A percentile compares a stretch with the other conserved stretches of the same genome.
These are phyloP conservation scores for Trissonchulus latispiculum DNA, from an alignment of 2,888 invertebrate species.

Conservation along the genomic window DNA sequence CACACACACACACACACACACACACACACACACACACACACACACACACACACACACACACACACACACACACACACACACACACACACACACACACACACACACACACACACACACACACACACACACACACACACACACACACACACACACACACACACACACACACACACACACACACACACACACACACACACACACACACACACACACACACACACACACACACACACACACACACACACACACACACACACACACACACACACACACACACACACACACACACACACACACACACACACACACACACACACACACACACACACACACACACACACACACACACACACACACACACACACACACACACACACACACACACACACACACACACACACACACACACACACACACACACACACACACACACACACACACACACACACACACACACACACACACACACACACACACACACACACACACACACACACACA, in stretches of 20 bases:
- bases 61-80: neutral
- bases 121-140: neutral
- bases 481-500: slow-evolving; percentile 13
- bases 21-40: neutral
- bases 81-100: neutral
- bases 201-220: neutral
- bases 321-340: slow-evolving; percentile 19
- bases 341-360: slow-evolving; percentile 19
- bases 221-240: neutral
- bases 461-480: slow-evolving; percentile 19
- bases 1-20: neutral
- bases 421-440: slow-evolving; percentile 21
- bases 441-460: slow-evolving; percentile 20
- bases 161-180: neutral
- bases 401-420: slow-evolving; percentile 19
- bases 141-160: neutral
- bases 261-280: slow-evolving; percentile 17
- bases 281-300: slow-evolving; percentile 19
- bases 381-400: slow-evolving; percentile 20
- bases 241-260: neutral
- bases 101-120: neutral
- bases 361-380: slow-evolving; percentile 19
- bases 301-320: slow-evolving; percentile 19
- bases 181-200: neutral
- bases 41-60: neutral